These are phyloP conservation scores for Myrmophylax atrothorax DNA, from an alignment of 2,113 vertebrate species.

Conservation along the genomic window DNA sequence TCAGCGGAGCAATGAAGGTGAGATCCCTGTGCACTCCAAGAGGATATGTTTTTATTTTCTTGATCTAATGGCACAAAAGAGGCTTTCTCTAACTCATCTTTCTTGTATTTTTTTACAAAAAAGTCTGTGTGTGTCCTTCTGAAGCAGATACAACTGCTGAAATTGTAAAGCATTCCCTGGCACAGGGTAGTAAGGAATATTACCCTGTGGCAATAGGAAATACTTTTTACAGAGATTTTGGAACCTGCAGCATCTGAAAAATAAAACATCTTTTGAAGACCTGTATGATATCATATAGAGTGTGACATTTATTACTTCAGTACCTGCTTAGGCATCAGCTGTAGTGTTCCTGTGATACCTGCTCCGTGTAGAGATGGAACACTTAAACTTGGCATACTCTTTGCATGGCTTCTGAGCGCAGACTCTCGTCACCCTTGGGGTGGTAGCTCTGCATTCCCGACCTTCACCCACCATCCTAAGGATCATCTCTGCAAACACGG, in stretches of 20 bases:
- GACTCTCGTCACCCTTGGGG: background rate
- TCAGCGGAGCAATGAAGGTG: constrained; percentile 85
- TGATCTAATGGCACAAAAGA: background rate
- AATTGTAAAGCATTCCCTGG: background rate
- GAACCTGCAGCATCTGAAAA: background rate
- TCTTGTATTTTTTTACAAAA: background rate
- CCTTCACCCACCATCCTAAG: background rate
- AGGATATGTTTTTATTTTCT: background rate
- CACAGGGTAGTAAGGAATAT: background rate
- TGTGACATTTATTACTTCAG: background rate
- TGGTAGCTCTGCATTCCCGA: background rate
- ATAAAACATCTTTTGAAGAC: background rate
- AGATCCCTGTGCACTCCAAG: background rate
- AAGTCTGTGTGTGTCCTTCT: background rate
- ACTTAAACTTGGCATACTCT: background rate
- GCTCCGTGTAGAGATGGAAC: background rate
- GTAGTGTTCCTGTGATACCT: background rate
- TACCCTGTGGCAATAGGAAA: background rate
- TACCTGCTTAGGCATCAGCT: background rate
- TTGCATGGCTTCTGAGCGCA: background rate
- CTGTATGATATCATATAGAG: background rate
- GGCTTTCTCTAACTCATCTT: background rate
- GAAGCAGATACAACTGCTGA: background rate
- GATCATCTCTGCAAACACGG: background rate
- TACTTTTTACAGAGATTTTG: background rate